Base-by-base conservation (phyloP, 2,797 vertebrate species). In the Tauraco hartlaubi region DNA sequence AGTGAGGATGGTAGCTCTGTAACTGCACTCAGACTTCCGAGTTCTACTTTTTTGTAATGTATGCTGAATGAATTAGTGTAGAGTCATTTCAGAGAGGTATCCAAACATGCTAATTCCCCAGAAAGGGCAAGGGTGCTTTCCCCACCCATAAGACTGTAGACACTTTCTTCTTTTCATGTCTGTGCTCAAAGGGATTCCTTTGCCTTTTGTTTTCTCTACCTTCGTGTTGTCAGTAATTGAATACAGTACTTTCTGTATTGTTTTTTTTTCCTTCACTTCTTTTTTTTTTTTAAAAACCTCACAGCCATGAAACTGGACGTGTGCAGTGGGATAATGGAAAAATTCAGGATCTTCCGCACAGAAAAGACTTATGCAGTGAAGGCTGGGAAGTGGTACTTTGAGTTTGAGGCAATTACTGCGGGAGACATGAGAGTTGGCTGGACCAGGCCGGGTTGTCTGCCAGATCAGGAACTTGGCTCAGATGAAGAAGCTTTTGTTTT, bases 391-490 rank as follows among this genome's bases (percentile, higher is more conserved):
- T 99, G 99, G 99, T 99, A 99, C 96, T 99, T 99, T 85, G 99
- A 99, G 92, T 98, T 99, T 64, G 99, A 99, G 97, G 98, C 98
- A 1, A 97, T 99, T 88, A 99, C 99, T 31, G 98, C 99, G 9
- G 99, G 99, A 49, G 99, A 99, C 96, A 99, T 99, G 98, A 98
- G 99, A 66, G 99, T 99, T 48, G 99, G 99, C 39, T 99, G 99
- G 99, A 99, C 99, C 77, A 98, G 98, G 35, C 99, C 99, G 0
- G 99, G 99, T 20, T 99, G 99, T 91, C 98, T 99, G 9, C 99
- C 99, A 2, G 99, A 99, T 94, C 98, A 98, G 91, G 99, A 99
- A 63, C 98, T 99, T 71, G 99, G 99, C 46, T 99, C 99, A 1
- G 99, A 99, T 82, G 99, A 99, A 69, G 98, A 99, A 79, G 99